Base-by-base conservation (phyloP, 2,888 invertebrate genomes). In the Aporophyla nigra region DNA sequence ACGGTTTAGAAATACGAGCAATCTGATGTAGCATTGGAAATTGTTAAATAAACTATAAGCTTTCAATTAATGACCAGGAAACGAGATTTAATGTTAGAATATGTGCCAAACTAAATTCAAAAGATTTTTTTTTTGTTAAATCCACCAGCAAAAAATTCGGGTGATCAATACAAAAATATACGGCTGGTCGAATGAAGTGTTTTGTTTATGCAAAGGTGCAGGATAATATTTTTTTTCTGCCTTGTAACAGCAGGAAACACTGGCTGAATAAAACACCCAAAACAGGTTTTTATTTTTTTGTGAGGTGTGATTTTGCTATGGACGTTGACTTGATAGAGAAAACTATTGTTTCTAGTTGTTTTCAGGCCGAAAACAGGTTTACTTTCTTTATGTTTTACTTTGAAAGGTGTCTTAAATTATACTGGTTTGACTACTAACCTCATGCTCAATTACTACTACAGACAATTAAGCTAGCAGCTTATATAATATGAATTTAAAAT, bases 1-100 rank as follows among this genome's bases (percentile, higher is more conserved):
- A 82, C 80, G 84, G 76, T 89, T 89, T 88, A 89, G 88, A 89
- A 92, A 89, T 93, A 91, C 82, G 87, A 87, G 86, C 84, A 89
- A 88, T 86, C 75, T 88, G 76, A 84, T 81, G 77, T 65, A 76
- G 69, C 51, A 76, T 75, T 82, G n/a, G 71, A 75, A 82, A 78
- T 82, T 33, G 63, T 67, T 49, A 43, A 62, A 79, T 51, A 53
- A 61, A 71, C 33, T 56, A 14, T 46, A 51, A 53, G 33, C 6
- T 21, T 33, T 61, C 14, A 46, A 43, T 66, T 72, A 62, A 78
- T 68, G 46, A 71, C 21, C 54, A 43, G 33, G 21, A 83, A 71
- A 83, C 51, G 1, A 71, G 59, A 33, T 49, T 66, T 24, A 65
- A 59, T 54, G 46, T 69, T 40, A 56, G 19, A 73, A 67, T 67